Evolutionary conservation across 2,797 vertebrate genomes (phyloP).

Genomic region (Cossypha dichroa): DNA sequence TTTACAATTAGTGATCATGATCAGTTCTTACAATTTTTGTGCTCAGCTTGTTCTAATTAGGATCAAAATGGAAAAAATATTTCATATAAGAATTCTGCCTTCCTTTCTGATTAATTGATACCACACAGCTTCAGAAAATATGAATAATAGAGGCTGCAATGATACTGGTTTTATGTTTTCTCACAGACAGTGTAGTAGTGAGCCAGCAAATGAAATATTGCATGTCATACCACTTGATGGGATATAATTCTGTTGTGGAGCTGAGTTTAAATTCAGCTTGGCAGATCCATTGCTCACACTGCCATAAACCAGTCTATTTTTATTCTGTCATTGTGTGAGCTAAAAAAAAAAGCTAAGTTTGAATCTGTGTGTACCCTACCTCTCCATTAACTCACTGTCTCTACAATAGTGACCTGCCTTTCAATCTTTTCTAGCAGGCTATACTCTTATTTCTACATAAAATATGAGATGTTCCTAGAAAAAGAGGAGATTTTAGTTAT

Average conservation of each 20-base stretch:
- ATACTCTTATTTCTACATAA: not conserved
- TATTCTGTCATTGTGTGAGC: constrained; percentile 23
- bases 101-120: constrained; percentile 53
- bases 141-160: constrained; percentile 35
- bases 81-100: constrained; percentile 43
- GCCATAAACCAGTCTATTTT: constrained; percentile 37
- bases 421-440: constrained; percentile 25
- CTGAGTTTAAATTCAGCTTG: constrained; percentile 35
- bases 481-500: not conserved
- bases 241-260: constrained; percentile 6
- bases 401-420: constrained; percentile 37
- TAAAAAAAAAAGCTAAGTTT: constrained; percentile 4
- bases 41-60: constrained; percentile 61
- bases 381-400: not conserved
- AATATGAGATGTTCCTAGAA: not conserved
- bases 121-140: constrained; percentile 8
- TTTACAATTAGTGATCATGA: not conserved
- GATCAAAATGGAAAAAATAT: constrained; percentile 5
- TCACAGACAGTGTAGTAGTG: constrained; percentile 42
- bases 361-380: constrained; percentile 19
- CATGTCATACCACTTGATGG: constrained; percentile 36
- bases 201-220: constrained; percentile 60
- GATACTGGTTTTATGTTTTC: constrained; percentile 58
- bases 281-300: constrained; percentile 13
- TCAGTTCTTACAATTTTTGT: not conserved